phyloP scores from a whole-genome alignment of 2,113 vertebrate genomes.

The Choloepus hoffmanni region DNA sequence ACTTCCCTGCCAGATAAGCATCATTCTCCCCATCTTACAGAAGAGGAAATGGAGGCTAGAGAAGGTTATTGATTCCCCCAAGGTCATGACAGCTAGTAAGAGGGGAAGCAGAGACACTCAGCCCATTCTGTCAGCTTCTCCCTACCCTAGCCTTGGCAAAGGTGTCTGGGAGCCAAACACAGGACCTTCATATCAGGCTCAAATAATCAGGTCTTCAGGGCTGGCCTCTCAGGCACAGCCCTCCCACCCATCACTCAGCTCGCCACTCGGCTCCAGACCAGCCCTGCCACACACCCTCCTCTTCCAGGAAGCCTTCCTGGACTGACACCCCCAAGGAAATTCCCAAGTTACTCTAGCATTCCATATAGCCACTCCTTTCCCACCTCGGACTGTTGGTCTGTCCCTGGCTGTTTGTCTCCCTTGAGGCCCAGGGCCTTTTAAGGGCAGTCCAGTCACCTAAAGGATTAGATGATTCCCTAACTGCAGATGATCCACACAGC shows the following conservation, averaged over 20 bases:
- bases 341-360: not conserved
- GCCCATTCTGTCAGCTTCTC: not conserved
- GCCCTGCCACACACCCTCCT: not conserved
- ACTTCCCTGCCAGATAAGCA: not conserved
- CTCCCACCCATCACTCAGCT: not conserved
- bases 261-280: not conserved
- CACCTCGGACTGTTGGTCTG: not conserved
- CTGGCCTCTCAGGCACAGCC: not conserved
- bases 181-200: not conserved
- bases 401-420: not conserved
- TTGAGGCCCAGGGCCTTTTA: not conserved
- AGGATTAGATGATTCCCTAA: not conserved
- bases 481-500: not conserved
- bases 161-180: not conserved
- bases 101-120: not conserved
- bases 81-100: not conserved
- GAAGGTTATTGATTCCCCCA: not conserved
- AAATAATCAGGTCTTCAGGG: not conserved
- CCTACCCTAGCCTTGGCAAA: not conserved
- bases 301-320: slow-evolving; percentile 52
- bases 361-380: not conserved
- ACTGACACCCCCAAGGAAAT: not conserved
- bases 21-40: slow-evolving; percentile 12
- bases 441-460: not conserved
- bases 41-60: not conserved